Conservation (phyloP, 2,797 vertebrate genomes). For the Cichlasoma orientale region DNA sequence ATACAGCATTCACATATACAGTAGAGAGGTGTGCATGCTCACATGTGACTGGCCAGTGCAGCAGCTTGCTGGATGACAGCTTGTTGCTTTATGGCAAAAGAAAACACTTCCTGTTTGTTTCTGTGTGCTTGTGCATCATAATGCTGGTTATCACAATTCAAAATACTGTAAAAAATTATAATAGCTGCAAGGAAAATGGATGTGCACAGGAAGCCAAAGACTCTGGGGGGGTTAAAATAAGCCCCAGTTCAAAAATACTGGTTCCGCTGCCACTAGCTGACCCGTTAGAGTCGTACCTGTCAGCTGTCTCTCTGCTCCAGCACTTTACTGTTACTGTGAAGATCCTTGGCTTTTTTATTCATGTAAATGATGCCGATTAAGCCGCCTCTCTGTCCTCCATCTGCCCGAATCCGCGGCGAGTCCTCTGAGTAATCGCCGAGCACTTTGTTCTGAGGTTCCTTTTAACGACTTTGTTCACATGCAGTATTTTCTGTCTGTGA, state of each 20-base stretch:
- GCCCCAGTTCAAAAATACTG: conserved; percentile 11
- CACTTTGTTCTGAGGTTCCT: conserved; percentile 10
- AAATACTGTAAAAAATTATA: conserved; percentile 4
- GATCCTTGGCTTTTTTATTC: neutral
- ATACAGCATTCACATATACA: neutral
- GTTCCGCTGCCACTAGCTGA: neutral
- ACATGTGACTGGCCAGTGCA: neutral
- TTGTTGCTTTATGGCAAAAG: neutral
- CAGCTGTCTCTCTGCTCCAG: neutral
- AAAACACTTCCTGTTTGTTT: neutral
- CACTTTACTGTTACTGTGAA: neutral
- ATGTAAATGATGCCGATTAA: neutral
- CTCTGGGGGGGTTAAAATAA: neutral
- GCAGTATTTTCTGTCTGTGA: conserved; percentile 53
- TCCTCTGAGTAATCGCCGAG: conserved; percentile 18
- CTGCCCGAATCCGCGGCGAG: neutral
- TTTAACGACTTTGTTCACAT: conserved; percentile 69
- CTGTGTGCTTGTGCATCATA: neutral
- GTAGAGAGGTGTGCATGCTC: neutral
- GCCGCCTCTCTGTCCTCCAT: neutral
- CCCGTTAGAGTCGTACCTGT: neutral
- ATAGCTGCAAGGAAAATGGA: conserved; percentile 1
- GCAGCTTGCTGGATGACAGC: neutral
- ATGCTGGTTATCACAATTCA: neutral
- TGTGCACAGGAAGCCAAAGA: neutral